These are phyloP conservation scores for Chionomys nivalis DNA, from an alignment of 2,113 vertebrate species.

Conservation along the genomic window DNA sequence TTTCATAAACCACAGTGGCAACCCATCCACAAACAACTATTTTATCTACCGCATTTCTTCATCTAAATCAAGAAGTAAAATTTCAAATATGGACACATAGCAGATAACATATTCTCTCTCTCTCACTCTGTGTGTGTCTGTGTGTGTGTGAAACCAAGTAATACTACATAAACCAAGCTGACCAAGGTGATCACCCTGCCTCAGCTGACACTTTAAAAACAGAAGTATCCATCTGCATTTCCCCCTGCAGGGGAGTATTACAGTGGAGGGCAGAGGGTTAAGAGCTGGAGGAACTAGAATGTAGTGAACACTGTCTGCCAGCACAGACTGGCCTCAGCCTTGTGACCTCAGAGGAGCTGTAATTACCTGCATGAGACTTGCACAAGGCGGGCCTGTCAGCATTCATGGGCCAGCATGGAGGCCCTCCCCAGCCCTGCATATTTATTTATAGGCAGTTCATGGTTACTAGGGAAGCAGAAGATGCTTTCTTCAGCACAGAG, in stretches of 20 bases:
- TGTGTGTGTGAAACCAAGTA: neutral
- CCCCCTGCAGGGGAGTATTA: neutral
- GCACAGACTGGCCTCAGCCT: neutral
- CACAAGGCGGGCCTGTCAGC: neutral
- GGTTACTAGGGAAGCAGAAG: neutral
- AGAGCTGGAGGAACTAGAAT: neutral
- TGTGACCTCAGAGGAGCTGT: neutral
- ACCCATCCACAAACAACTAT: neutral
- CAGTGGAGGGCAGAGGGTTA: neutral
- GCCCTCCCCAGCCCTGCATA: neutral
- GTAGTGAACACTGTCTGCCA: neutral
- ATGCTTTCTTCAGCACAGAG: neutral
- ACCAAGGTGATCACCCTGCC: neutral
- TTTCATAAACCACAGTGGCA: neutral
- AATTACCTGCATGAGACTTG: neutral
- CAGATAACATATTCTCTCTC: too few species aligned
- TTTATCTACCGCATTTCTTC: neutral
- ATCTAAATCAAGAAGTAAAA: neutral
- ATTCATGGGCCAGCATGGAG: neutral
- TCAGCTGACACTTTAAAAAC: neutral
- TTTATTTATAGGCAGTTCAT: neutral
- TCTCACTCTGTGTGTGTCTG: too few species aligned
- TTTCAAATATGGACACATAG: neutral
- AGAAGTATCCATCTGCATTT: neutral
- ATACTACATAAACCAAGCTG: neutral